phyloP scores from a whole-genome alignment of 1,140 invertebrate genomes.

The Drosophila kikkawai region DNA sequence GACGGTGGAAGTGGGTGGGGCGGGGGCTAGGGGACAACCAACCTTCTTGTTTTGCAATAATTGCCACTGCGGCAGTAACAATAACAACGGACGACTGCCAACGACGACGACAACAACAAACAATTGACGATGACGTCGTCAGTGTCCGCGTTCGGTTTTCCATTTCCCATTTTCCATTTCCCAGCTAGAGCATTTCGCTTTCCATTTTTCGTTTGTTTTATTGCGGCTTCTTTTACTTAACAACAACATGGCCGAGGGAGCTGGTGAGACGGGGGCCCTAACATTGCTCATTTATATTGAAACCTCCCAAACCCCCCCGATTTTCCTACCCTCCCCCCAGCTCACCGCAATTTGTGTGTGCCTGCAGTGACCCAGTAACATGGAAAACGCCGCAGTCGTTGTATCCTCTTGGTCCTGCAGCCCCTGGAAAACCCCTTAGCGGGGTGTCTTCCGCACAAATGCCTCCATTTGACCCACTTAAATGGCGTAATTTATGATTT shows the following conservation, averaged over 20 bases:
- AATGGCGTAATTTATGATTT: conserved; percentile 83
- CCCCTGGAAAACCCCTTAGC: conserved; percentile 62
- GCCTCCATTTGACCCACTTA: conserved; percentile 84
- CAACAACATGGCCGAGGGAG: conserved; percentile 32
- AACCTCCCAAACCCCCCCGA: background rate
- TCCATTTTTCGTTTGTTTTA: conserved; percentile 66
- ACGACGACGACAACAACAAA: conserved; percentile 16
- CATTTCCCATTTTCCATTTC: conserved; percentile 39
- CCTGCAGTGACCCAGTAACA: conserved; percentile 84
- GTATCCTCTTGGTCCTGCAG: conserved; percentile 22
- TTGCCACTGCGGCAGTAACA: conserved; percentile 54
- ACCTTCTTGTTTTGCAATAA: conserved; percentile 67
- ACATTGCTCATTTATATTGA: conserved; percentile 82
- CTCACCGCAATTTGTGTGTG: conserved; percentile 79
- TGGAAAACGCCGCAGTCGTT: conserved; percentile 71
- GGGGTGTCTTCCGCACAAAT: conserved; percentile 83
- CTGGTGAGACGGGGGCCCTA: conserved; percentile 6
- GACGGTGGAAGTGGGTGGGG: background rate
- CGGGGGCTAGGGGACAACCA: conserved; percentile 8
- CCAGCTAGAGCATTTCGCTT: conserved; percentile 31
- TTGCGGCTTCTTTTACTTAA: conserved; percentile 71
- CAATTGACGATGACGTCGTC: conserved; percentile 50
- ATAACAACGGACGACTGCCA: conserved; percentile 2
- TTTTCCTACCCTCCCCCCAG: background rate
- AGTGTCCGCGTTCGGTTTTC: conserved; percentile 48